A percentile compares a stretch with the other conserved stretches of the same genome.
Conservation (phyloP, 2,797 vertebrate species). For the Spizella passerina region DNA sequence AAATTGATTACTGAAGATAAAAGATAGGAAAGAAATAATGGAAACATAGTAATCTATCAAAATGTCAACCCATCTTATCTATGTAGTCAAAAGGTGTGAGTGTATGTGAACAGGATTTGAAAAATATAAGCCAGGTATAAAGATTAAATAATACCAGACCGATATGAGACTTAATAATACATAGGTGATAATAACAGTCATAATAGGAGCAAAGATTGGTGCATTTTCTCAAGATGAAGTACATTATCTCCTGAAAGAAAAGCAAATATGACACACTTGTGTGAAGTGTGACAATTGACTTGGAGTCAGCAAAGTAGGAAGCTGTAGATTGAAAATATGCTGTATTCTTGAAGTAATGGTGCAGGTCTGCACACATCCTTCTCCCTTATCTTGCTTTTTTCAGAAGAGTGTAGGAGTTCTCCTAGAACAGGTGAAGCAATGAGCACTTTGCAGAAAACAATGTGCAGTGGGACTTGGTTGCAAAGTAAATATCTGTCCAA, state of each 20-base stretch:
- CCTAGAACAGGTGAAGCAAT: not conserved
- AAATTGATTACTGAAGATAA: not conserved
- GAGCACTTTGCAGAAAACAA: not conserved
- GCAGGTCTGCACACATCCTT: not conserved
- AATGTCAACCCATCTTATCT: not conserved
- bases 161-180: not conserved
- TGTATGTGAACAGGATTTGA: not conserved
- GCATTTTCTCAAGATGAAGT: not conserved
- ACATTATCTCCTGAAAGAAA: not conserved
- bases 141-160: not conserved
- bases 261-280: not conserved
- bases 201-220: not conserved
- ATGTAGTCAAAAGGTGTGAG: not conserved
- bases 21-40: not conserved
- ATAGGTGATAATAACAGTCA: not conserved
- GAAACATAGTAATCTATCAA: not conserved
- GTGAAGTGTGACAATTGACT: not conserved
- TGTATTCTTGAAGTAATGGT: not conserved
- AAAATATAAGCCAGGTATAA: not conserved
- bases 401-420: not conserved
- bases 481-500: not conserved
- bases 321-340: not conserved
- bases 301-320: not conserved
- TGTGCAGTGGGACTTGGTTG: not conserved
- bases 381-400: not conserved